Evolutionary conservation across 2,113 vertebrate genomes (phyloP).

Genomic region (Lampris incognitus): DNA sequence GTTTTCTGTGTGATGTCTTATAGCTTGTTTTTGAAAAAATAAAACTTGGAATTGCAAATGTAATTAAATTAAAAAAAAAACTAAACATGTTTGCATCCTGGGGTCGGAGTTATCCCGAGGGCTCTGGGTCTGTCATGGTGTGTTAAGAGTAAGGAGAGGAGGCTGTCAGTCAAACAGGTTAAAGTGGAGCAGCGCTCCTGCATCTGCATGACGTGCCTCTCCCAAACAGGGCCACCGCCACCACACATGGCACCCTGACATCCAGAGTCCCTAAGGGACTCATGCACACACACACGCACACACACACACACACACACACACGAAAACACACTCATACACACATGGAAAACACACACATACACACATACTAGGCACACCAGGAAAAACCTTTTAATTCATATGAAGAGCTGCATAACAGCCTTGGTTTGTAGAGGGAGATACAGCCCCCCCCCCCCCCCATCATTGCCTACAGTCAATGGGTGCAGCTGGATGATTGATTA

Average conservation of each 20-base stretch:
- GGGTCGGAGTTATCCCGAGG: constrained; percentile 31
- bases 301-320: background rate
- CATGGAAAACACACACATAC: background rate
- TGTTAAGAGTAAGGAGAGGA: constrained; percentile 25
- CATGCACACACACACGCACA: background rate
- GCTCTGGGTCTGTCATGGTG: constrained; percentile 52
- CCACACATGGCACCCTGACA: background rate
- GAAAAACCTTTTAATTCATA: background rate
- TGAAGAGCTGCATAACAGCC: background rate
- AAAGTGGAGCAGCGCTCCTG: background rate
- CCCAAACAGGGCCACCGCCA: background rate
- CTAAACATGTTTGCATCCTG: background rate
- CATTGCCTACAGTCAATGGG: background rate
- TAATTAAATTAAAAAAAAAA: too few species aligned
- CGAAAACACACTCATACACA: background rate
- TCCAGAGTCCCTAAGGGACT: background rate
- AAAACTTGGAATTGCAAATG: too few species aligned
- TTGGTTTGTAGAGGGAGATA: background rate
- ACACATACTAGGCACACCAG: background rate
- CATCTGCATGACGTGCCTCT: constrained; percentile 2
- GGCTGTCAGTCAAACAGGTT: constrained; percentile 11
- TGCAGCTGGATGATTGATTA: background rate
- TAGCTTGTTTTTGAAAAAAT: too few species aligned
- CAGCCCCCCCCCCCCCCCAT: background rate
- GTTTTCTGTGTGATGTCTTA: too few species aligned